A percentile compares a stretch with the other conserved stretches of the same genome.
phyloP scores from a whole-genome alignment of 2,888 invertebrate genomes.

The Vanessa cardui region DNA sequence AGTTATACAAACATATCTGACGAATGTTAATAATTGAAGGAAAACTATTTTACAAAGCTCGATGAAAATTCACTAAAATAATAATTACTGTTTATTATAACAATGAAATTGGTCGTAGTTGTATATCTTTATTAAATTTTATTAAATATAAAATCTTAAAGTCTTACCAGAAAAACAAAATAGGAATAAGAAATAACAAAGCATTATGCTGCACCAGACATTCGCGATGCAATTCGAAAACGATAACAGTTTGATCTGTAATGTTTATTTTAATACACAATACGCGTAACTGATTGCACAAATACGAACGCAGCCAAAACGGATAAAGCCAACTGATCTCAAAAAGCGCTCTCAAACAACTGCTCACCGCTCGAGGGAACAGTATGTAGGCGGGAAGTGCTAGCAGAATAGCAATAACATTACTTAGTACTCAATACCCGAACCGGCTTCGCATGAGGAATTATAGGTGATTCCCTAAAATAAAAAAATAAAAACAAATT shows the following conservation, averaged over 20 bases:
- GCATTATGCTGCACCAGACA: slow-evolving; percentile 27
- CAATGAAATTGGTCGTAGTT: too few relatives aligned
- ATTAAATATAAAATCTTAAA: neutral
- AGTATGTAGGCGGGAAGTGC: slow-evolving; percentile 53
- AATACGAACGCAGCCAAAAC: slow-evolving; percentile 30
- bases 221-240: slow-evolving; percentile 8
- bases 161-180: slow-evolving; percentile 34
- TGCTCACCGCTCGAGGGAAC: slow-evolving; percentile 48
- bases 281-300: slow-evolving; percentile 24
- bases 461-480: neutral
- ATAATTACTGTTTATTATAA: too few relatives aligned
- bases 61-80: too few relatives aligned
- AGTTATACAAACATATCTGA: too few relatives aligned
- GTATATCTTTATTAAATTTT: neutral
- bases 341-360: slow-evolving; percentile 70
- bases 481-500: too few relatives aligned
- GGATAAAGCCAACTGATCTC: slow-evolving; percentile 55
- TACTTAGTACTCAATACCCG: slow-evolving; percentile 8
- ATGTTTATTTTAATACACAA: slow-evolving; percentile 25
- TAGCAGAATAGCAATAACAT: slow-evolving; percentile 37
- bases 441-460: neutral
- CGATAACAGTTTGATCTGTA: neutral
- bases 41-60: too few relatives aligned
- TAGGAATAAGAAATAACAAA: slow-evolving; percentile 22
- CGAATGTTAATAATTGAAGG: too few relatives aligned